Evolutionary conservation across 2,888 invertebrate species (phyloP).

Genomic region (Caenorhabditis sp.): DNA sequence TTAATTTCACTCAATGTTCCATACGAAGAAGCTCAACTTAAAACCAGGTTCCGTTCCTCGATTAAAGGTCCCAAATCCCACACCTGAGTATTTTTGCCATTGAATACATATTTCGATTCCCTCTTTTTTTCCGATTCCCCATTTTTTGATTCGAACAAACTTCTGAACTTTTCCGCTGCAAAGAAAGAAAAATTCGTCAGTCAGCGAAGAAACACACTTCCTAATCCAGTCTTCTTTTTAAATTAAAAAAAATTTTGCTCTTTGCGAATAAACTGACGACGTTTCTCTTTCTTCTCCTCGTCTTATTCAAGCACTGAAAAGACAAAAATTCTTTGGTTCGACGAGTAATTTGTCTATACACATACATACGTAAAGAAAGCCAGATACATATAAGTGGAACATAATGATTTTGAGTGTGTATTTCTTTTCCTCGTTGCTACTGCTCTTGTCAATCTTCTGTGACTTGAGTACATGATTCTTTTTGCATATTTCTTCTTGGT

Average conservation of each 20-base stretch:
- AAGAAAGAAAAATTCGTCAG: no score
- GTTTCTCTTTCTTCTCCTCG: conserved; percentile 3
- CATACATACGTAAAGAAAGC: no score
- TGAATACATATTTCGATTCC: neutral
- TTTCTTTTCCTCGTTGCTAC: neutral
- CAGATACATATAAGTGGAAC: neutral
- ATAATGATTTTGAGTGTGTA: neutral
- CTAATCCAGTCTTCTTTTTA: conserved; percentile 23
- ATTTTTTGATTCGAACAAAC: no score
- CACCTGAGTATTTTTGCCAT: no score
- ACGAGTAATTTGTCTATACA: conserved; percentile 6
- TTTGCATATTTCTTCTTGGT: no score
- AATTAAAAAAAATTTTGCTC: conserved; percentile 7
- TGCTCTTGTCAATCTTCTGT: neutral
- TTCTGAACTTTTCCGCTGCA: no score
- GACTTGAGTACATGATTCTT: no score
- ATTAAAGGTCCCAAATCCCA: no score
- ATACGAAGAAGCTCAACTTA: no score
- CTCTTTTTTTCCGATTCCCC: no score
- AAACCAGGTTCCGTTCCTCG: no score
- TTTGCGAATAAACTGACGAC: conserved; percentile 13
- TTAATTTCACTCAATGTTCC: no score
- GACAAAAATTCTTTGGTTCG: neutral
- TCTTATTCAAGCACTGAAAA: conserved; percentile 12
- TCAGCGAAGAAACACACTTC: neutral